A percentile compares a stretch with the other conserved stretches of the same genome.
These are phyloP conservation scores for Haliclona indistincta DNA, from an alignment of 37 sponge, comb jelly and placozoan genomes.

Conservation along the genomic window DNA sequence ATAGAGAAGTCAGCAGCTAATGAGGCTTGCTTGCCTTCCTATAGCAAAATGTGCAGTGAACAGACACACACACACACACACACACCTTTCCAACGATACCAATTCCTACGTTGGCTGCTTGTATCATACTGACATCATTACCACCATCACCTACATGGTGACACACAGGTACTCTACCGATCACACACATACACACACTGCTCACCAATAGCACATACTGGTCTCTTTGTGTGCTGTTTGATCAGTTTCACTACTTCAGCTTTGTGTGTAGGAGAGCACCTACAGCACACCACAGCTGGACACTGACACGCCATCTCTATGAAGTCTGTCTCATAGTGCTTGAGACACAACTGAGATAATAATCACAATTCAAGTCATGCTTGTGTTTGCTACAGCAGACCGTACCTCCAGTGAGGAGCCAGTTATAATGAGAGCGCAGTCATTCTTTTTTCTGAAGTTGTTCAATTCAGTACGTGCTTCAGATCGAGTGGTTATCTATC, in stretches of 20 bases:
- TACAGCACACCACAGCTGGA: conserved; percentile 89
- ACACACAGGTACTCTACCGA: not conserved
- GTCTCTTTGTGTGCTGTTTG: conserved; percentile 73
- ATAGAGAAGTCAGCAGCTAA: conserved; percentile 96
- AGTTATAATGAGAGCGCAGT: conserved; percentile 72
- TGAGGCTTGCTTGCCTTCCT: conserved; percentile 96
- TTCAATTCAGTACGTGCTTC: conserved; percentile 80
- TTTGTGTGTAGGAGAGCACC: conserved; percentile 96
- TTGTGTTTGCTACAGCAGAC: no score
- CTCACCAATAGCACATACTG: conserved; percentile 85
- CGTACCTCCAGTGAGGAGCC: conserved; percentile 75
- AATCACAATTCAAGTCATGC: not conserved
- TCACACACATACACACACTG: conserved; percentile 1
- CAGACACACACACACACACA: conserved; percentile 6
- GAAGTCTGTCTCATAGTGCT: conserved; percentile 82
- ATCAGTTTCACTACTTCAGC: conserved; percentile 82
- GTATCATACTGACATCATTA: conserved; percentile 98
- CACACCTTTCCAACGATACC: conserved; percentile 92
- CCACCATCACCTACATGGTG: conserved; percentile 78
- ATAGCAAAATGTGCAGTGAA: not conserved
- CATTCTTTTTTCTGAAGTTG: conserved; percentile 78
- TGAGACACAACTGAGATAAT: conserved; percentile 64
- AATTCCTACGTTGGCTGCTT: conserved; percentile 93
- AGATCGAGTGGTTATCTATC: conserved; percentile 52
- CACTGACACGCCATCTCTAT: conserved; percentile 88